These are phyloP conservation scores for Cliona cf. orientalis DNA, from an alignment of 37 sponge, comb jelly and placozoan genomes.

Conservation along the genomic window DNA sequence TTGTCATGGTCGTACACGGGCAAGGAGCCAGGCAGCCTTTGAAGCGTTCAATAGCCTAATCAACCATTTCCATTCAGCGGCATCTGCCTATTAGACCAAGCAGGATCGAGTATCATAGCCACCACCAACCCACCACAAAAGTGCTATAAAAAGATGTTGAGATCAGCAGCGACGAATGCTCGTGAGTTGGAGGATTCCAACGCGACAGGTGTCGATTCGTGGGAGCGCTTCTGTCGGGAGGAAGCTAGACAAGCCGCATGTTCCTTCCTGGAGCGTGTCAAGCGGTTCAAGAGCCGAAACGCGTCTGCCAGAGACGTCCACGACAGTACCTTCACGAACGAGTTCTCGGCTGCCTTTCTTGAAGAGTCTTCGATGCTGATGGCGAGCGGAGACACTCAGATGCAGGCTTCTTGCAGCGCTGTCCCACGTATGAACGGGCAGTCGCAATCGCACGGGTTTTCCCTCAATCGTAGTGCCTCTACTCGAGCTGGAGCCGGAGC, in stretches of 20 bases:
- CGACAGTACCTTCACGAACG: constrained; percentile 38
- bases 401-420: background rate
- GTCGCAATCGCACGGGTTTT: too few relatives aligned
- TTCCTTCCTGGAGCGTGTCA: constrained; percentile 46
- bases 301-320: constrained; percentile 21
- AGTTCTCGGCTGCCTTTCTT: constrained; percentile 59
- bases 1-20: too few relatives aligned
- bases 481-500: background rate
- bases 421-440: background rate
- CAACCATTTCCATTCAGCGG: too few relatives aligned
- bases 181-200: too few relatives aligned
- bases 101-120: too few relatives aligned
- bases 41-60: too few relatives aligned
- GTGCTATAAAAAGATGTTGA: too few relatives aligned
- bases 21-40: too few relatives aligned
- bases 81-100: too few relatives aligned
- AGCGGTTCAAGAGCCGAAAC: constrained; percentile 31
- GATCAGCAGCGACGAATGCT: too few relatives aligned
- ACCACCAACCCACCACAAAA: too few relatives aligned
- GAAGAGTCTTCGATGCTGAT: constrained; percentile 30
- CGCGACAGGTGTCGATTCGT: too few relatives aligned
- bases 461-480: background rate
- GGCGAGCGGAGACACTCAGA: background rate
- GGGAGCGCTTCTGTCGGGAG: constrained; percentile 65
- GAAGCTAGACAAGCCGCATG: constrained; percentile 46